Conservation (phyloP, 2,113 vertebrate species). For the Desmodus rotundus region DNA sequence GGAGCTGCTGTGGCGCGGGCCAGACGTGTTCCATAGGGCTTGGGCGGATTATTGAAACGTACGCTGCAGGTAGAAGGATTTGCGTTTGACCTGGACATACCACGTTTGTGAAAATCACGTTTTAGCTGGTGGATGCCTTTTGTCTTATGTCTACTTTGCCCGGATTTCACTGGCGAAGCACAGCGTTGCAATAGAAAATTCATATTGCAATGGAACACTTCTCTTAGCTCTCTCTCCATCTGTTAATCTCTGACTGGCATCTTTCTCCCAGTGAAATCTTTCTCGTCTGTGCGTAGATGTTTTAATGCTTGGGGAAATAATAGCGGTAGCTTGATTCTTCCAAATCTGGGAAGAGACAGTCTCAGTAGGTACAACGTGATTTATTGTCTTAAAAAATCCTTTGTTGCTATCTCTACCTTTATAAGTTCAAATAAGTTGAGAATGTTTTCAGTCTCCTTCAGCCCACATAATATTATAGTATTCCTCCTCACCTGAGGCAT, state of each 20-base stretch:
- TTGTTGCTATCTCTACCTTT: neutral
- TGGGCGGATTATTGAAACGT: neutral
- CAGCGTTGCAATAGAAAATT: conserved; percentile 1
- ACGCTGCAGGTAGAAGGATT: neutral
- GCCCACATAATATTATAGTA: neutral
- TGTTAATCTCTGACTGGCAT: neutral
- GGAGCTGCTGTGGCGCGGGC: neutral
- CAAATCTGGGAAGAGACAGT: neutral
- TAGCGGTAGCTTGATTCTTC: neutral
- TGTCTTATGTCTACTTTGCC: neutral
- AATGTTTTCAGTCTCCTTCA: neutral
- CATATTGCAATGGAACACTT: conserved; percentile 48
- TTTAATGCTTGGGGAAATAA: conserved; percentile 16
- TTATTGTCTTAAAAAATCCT: neutral
- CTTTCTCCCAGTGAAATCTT: conserved; percentile 18
- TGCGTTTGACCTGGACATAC: neutral
- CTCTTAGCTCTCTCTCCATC: neutral
- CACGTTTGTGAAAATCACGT: neutral
- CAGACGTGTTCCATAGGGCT: neutral
- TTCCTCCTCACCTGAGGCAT: neutral
- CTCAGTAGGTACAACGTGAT: neutral
- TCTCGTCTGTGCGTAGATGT: neutral
- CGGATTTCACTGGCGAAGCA: conserved; percentile 14
- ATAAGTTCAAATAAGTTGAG: neutral
- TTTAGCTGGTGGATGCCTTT: neutral